phyloP scores from a whole-genome alignment of 2,113 vertebrate genomes.

The Cyprinodon brontotheroides region DNA sequence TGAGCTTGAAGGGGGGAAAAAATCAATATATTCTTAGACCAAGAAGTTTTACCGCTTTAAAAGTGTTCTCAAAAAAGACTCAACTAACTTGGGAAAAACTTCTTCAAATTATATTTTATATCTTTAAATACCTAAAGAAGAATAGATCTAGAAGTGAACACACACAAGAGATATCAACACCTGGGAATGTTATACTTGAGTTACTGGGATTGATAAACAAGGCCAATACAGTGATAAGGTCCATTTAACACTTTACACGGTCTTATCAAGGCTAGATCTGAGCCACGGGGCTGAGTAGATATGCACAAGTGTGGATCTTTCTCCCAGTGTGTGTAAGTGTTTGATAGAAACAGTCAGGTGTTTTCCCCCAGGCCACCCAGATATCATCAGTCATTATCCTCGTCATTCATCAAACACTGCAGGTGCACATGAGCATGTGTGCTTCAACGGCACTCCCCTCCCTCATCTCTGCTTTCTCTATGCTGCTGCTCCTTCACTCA shows the following conservation, averaged over 20 bases:
- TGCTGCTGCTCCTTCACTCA: constrained; percentile 49
- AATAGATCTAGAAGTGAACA: background rate
- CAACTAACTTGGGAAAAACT: background rate
- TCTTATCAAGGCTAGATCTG: constrained; percentile 43
- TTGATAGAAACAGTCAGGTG: constrained; percentile 71
- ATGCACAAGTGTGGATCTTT: constrained; percentile 10
- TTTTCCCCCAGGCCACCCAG: constrained; percentile 74
- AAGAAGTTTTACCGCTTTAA: background rate
- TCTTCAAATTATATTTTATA: background rate
- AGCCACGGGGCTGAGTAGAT: constrained; percentile 29
- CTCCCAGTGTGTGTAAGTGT: constrained; percentile 38
- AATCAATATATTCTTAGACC: background rate
- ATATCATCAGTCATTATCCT: constrained; percentile 80
- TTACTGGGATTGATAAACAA: constrained; percentile 49
- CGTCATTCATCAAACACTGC: constrained; percentile 77
- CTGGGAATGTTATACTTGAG: constrained; percentile 34
- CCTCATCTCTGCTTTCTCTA: constrained; percentile 24
- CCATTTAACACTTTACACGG: constrained; percentile 51
- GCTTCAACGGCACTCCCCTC: background rate
- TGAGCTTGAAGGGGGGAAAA: too few relatives aligned
- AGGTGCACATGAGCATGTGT: constrained; percentile 58
- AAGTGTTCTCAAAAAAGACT: background rate
- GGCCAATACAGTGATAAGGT: constrained; percentile 33
- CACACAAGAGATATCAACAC: constrained; percentile 14
- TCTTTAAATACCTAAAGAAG: background rate